phyloP scores from a whole-genome alignment of 2,113 vertebrate species.

The Rhynchomys soricoides region DNA sequence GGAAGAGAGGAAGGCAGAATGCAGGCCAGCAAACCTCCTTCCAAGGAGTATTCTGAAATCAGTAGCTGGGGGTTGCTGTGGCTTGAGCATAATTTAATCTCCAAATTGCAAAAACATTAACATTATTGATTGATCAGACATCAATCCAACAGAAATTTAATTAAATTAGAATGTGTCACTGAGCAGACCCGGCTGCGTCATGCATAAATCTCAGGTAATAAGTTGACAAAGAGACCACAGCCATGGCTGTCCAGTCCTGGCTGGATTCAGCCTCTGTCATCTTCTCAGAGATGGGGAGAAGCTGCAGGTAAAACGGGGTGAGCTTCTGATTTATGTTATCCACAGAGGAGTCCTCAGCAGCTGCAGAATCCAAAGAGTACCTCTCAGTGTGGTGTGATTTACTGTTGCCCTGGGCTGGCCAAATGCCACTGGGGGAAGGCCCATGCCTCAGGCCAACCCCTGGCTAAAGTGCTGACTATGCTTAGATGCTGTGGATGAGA shows the following conservation, averaged over 20 bases:
- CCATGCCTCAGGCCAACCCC: slow-evolving; percentile 40
- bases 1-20: neutral
- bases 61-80: slow-evolving; percentile 55
- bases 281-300: neutral
- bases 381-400: slow-evolving; percentile 56
- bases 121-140: slow-evolving; percentile 92
- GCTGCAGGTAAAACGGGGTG: neutral
- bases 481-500: slow-evolving; percentile 45
- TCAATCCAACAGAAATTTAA: slow-evolving; percentile 92
- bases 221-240: slow-evolving; percentile 85
- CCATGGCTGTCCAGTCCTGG: slow-evolving; percentile 63
- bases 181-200: slow-evolving; percentile 84
- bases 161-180: slow-evolving; percentile 92
- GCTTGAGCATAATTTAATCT: slow-evolving; percentile 88
- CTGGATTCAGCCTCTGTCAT: slow-evolving; percentile 63
- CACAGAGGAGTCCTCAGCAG: slow-evolving; percentile 42
- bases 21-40: neutral
- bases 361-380: neutral
- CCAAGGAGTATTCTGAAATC: slow-evolving; percentile 65
- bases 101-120: slow-evolving; percentile 93
- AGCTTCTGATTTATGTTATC: neutral
- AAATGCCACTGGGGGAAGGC: slow-evolving; percentile 35
- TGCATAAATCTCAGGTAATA: slow-evolving; percentile 89
- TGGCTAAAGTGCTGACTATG: slow-evolving; percentile 18
- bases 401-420: slow-evolving; percentile 35